Evolutionary conservation across 2,888 invertebrate species (phyloP).

Genomic region (Zaprionus lineosus): DNA sequence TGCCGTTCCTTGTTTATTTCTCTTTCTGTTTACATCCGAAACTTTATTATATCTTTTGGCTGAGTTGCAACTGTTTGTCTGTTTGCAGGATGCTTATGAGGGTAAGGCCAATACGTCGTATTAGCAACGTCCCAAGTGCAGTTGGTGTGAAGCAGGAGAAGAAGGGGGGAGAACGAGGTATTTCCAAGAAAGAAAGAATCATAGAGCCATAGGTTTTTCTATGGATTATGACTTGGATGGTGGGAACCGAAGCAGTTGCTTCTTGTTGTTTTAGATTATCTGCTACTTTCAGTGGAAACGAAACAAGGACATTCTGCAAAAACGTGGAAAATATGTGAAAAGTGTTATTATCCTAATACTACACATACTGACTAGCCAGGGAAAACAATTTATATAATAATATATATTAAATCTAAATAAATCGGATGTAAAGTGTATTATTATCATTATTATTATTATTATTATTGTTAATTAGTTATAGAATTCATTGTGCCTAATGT

Average conservation of each 20-base stretch:
- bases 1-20: constrained; percentile 48
- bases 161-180: constrained; percentile 27
- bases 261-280: constrained; percentile 41
- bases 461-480: too few relatives aligned
- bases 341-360: too few relatives aligned
- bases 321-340: background rate
- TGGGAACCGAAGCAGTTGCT: constrained; percentile 61
- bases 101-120: constrained; percentile 63
- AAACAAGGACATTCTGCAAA: too few relatives aligned
- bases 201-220: constrained; percentile 39
- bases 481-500: too few relatives aligned
- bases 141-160: background rate
- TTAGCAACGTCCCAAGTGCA: constrained; percentile 49
- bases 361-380: too few relatives aligned
- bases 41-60: constrained; percentile 79
- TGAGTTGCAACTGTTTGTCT: constrained; percentile 73
- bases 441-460: too few relatives aligned
- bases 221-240: constrained; percentile 55
- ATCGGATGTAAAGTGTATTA: too few relatives aligned
- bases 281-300: constrained; percentile 41
- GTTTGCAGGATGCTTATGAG: constrained; percentile 68
- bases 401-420: too few relatives aligned
- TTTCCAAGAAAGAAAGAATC: too few relatives aligned
- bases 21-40: constrained; percentile 73
- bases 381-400: too few relatives aligned